These are phyloP conservation scores for Ctenodactylus gundi DNA, from an alignment of 2,113 vertebrate species.

Conservation along the genomic window DNA sequence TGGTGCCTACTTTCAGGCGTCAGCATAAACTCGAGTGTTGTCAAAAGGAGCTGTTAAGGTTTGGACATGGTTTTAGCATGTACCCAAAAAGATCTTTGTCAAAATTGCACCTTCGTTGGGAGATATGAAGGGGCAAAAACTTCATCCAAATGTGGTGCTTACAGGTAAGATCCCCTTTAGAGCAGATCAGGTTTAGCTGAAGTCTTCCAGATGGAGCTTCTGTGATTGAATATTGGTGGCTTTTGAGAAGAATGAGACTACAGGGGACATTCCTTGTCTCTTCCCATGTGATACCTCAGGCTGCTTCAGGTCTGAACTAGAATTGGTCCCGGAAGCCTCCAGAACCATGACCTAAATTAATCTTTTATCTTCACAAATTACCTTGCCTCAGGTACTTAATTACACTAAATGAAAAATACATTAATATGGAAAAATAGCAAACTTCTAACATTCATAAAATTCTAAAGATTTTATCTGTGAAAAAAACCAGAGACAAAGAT, in stretches of 20 bases:
- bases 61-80: not conserved
- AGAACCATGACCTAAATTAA: not conserved
- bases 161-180: not conserved
- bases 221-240: not conserved
- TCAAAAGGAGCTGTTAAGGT: not conserved
- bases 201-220: not conserved
- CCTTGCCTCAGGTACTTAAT: not conserved
- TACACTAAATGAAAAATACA: not conserved
- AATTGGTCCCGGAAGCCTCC: not conserved
- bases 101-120: not conserved
- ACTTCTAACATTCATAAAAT: not conserved
- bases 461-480: not conserved
- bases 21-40: not conserved
- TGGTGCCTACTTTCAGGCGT: not conserved
- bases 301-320: not conserved
- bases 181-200: not conserved
- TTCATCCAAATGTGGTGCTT: not conserved
- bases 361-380: not conserved
- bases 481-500: not conserved
- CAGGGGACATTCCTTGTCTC: not conserved
- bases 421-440: not conserved
- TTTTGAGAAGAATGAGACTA: not conserved
- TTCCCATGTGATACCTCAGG: not conserved
- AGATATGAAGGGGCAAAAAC: not conserved
- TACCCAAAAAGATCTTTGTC: not conserved